These are phyloP conservation scores for Neoseiulus cucumeris DNA, from an alignment of 1,140 invertebrate genomes.

Conservation along the genomic window DNA sequence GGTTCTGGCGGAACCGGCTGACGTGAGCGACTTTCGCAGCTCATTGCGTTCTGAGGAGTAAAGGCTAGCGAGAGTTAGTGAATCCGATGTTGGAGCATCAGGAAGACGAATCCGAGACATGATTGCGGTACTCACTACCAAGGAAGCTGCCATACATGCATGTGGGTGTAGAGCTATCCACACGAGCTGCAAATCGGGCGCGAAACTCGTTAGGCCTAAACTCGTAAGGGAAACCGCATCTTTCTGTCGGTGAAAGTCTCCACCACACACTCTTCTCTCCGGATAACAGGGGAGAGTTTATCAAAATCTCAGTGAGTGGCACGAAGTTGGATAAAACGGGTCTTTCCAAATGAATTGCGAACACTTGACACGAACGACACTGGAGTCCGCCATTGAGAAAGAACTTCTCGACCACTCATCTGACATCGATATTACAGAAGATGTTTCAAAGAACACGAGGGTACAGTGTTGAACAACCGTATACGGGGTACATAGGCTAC, in stretches of 20 bases:
- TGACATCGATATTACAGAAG: too few relatives aligned
- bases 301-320: too few relatives aligned
- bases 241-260: background rate
- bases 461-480: too few relatives aligned
- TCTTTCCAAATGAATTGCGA: too few relatives aligned
- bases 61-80: background rate
- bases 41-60: background rate
- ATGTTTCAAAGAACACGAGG: too few relatives aligned
- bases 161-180: background rate
- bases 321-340: too few relatives aligned
- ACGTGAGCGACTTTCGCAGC: background rate
- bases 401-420: too few relatives aligned
- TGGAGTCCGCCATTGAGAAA: too few relatives aligned
- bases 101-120: background rate
- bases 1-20: background rate
- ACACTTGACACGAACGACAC: too few relatives aligned
- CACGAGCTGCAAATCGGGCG: background rate
- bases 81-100: background rate
- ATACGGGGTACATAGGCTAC: background rate
- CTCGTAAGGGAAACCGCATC: background rate
- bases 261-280: background rate
- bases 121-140: background rate
- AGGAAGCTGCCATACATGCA: slow-evolving; percentile 9
- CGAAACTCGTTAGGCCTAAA: background rate
- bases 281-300: too few relatives aligned